phyloP scores from a whole-genome alignment of 2,113 vertebrate species.

The Mohoua ochrocephala region DNA sequence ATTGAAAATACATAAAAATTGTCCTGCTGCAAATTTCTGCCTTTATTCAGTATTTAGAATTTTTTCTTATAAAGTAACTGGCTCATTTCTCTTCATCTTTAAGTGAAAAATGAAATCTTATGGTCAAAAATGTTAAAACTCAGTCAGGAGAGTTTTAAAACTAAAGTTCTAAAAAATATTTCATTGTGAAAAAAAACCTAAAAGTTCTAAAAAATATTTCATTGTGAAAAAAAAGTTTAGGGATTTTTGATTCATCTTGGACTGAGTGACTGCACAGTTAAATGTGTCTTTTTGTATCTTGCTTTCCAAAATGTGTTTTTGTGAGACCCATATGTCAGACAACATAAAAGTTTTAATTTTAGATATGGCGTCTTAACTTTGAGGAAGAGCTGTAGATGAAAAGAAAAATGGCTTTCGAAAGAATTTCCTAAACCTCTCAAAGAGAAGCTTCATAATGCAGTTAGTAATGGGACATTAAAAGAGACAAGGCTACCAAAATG shows the following conservation, averaged over 20 bases:
- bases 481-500: not conserved
- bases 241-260: not conserved
- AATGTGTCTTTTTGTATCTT: not conserved
- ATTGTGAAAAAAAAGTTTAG: not conserved
- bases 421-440: not conserved
- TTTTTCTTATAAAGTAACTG: not conserved
- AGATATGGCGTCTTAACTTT: not conserved
- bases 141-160: not conserved
- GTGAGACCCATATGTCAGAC: not conserved
- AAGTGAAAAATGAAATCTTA: not conserved
- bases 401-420: slow-evolving; percentile 2
- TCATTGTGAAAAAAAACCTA: not conserved
- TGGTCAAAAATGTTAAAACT: not conserved
- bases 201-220: not conserved
- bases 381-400: not conserved
- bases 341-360: not conserved
- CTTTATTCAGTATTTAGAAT: not conserved
- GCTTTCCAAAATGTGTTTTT: not conserved
- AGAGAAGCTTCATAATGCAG: not conserved
- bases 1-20: not conserved
- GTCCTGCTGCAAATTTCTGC: not conserved
- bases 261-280: not conserved
- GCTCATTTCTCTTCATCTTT: not conserved
- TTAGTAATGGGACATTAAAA: not conserved
- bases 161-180: not conserved